phyloP scores from a whole-genome alignment of 2,888 invertebrate genomes.

The Nomada ruficornis region DNA sequence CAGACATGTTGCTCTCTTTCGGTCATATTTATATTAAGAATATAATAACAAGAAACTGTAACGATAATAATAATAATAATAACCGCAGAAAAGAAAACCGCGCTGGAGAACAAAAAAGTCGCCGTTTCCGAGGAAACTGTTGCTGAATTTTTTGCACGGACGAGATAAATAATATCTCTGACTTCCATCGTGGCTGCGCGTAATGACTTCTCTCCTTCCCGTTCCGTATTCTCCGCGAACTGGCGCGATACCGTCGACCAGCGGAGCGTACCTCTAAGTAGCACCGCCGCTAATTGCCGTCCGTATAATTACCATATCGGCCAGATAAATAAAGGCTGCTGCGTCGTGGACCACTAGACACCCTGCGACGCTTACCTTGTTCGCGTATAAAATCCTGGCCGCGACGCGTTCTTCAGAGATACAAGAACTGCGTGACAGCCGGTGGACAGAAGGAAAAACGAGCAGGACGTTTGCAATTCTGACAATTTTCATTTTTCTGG shows the following conservation, averaged over 20 bases:
- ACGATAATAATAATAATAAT: too few relatives aligned
- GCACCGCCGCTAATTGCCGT: constrained; percentile 75
- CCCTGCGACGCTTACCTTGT: constrained; percentile 49
- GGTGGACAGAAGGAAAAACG: background rate
- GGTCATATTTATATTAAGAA: too few relatives aligned
- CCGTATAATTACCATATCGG: constrained; percentile 77
- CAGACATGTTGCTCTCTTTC: too few relatives aligned
- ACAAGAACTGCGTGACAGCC: constrained; percentile 6
- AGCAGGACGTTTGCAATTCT: constrained; percentile 31
- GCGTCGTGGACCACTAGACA: constrained; percentile 61
- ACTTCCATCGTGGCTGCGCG: constrained; percentile 51
- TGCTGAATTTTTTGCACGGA: background rate
- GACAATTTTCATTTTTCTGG: background rate
- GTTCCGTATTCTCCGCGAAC: constrained; percentile 44
- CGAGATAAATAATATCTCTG: constrained; percentile 67
- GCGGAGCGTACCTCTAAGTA: constrained; percentile 65
- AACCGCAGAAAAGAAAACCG: background rate
- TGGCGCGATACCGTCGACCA: constrained; percentile 50
- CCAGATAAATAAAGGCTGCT: constrained; percentile 75
- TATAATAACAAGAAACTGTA: too few relatives aligned
- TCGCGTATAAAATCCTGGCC: constrained; percentile 36
- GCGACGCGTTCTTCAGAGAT: constrained; percentile 41
- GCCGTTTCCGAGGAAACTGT: background rate
- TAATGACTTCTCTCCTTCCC: constrained; percentile 54
- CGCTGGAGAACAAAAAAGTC: background rate